phyloP scores from a whole-genome alignment of 2,113 vertebrate genomes.

The Burhinus oedicnemus region DNA sequence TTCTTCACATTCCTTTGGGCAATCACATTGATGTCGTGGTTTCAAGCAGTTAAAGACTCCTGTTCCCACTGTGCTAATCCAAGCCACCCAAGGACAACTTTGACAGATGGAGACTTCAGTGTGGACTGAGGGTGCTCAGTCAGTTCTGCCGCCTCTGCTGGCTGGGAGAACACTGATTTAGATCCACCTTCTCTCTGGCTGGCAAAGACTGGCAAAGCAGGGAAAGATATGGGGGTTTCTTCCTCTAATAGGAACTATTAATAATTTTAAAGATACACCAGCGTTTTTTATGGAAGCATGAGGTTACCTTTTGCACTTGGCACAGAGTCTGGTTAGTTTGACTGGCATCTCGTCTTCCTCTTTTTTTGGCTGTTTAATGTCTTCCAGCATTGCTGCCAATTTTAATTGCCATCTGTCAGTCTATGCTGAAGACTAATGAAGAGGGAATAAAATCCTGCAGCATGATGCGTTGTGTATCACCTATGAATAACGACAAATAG shows the following conservation, averaged over 20 bases:
- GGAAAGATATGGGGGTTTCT: fast-evolving
- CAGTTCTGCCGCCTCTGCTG: background rate
- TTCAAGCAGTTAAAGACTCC: background rate
- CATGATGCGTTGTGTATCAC: background rate
- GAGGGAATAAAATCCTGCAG: background rate
- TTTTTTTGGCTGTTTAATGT: background rate
- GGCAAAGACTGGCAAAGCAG: background rate
- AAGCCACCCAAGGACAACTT: background rate
- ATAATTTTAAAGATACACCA: background rate
- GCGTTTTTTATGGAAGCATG: background rate
- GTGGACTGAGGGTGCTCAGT: background rate
- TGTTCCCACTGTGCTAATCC: background rate
- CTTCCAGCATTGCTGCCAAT: background rate
- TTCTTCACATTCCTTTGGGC: background rate
- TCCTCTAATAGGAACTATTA: background rate
- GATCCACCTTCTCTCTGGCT: background rate
- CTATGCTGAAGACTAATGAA: background rate
- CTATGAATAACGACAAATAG: background rate
- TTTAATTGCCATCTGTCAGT: background rate
- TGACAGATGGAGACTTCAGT: background rate
- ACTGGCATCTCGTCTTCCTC: background rate
- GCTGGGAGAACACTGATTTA: background rate
- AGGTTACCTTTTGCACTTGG: background rate
- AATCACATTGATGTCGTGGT: background rate
- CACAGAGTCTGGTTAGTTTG: background rate